A percentile compares a stretch with the other conserved stretches of the same genome.
Evolutionary conservation across 2,797 vertebrate species (phyloP).

Genomic region (Enteromius thamalakanensis): DNA sequence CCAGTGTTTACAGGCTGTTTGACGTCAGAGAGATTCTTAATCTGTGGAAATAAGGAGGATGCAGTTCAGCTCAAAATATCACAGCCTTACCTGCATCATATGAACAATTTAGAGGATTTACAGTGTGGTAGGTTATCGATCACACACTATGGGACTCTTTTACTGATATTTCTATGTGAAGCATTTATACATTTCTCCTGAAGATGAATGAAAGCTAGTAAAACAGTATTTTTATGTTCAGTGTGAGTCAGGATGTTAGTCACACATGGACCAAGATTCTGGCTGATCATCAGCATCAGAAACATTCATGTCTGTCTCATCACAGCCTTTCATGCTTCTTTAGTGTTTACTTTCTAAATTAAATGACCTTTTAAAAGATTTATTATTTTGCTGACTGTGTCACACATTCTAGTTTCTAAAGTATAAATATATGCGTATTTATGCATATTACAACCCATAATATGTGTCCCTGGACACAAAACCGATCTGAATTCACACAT

Average conservation of each 20-base stretch:
- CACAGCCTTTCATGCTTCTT: neutral
- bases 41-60: conserved; percentile 36
- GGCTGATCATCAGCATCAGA: neutral
- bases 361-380: neutral
- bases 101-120: neutral
- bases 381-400: neutral
- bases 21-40: conserved; percentile 26
- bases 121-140: neutral
- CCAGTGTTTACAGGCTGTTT: conserved; percentile 44
- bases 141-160: neutral
- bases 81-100: conserved; percentile 7
- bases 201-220: neutral
- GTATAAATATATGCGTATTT: neutral
- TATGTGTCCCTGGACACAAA: too few species aligned
- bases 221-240: conserved; percentile 10
- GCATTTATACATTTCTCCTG: neutral
- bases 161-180: neutral
- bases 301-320: neutral
- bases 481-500: too few species aligned
- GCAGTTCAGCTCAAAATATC: conserved; percentile 28
- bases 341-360: neutral
- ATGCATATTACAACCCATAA: neutral
- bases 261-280: neutral
- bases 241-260: neutral
- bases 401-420: neutral